A percentile compares a stretch with the other conserved stretches of the same genome.
These are phyloP conservation scores for Aldabrachelys gigantea DNA, from an alignment of 2,113 vertebrate genomes.

Conservation along the genomic window DNA sequence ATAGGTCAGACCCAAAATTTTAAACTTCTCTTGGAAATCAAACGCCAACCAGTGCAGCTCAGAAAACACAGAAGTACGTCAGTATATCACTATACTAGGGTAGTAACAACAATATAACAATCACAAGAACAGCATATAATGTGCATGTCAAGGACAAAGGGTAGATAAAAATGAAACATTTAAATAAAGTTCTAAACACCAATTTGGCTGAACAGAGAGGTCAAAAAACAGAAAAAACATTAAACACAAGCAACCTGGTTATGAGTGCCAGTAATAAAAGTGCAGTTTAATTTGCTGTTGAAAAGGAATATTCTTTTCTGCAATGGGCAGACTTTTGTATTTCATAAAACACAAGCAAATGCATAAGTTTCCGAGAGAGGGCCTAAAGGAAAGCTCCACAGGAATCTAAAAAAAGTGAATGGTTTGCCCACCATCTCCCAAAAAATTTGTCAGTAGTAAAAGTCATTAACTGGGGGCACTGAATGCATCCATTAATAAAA, in stretches of 20 bases:
- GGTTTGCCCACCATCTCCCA: not conserved
- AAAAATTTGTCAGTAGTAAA: slow-evolving; percentile 55
- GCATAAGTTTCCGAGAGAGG: not conserved
- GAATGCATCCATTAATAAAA: slow-evolving; percentile 37
- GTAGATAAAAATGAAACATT: not conserved
- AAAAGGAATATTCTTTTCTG: not conserved
- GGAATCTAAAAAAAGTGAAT: not conserved
- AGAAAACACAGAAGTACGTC: rapidly evolving
- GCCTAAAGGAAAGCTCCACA: slow-evolving; percentile 8
- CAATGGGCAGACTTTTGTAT: not conserved
- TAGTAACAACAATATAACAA: not conserved
- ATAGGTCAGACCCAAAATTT: not conserved
- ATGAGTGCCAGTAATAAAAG: not conserved
- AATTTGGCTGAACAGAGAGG: not conserved
- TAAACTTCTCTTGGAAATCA: not conserved
- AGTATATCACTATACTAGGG: not conserved
- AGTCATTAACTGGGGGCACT: slow-evolving; percentile 43
- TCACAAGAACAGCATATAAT: not conserved
- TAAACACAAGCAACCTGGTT: not conserved
- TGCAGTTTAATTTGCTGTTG: not conserved
- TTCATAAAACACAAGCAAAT: not conserved
- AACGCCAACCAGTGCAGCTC: rapidly evolving
- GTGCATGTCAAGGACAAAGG: not conserved
- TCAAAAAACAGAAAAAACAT: not conserved
- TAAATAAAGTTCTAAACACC: not conserved